phyloP scores from a whole-genome alignment of 2,113 vertebrate species.

The Alaudala cheleensis region DNA sequence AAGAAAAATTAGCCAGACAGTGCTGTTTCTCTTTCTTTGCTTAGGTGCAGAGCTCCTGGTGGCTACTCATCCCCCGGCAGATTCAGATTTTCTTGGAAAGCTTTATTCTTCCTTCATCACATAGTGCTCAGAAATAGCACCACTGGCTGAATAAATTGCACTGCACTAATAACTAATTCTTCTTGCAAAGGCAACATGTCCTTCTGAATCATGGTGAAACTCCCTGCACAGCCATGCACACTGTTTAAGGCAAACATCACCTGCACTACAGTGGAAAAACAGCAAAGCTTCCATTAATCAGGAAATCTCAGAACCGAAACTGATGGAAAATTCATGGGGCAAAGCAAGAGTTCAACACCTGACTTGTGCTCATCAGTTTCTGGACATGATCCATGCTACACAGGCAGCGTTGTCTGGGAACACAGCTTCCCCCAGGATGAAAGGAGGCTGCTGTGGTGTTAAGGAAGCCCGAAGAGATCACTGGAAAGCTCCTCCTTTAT shows the following conservation, averaged over 20 bases:
- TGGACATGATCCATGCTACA: neutral
- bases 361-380: constrained; percentile 43
- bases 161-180: constrained; percentile 47
- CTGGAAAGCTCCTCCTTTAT: constrained; percentile 5
- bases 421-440: neutral
- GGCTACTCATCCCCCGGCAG: neutral
- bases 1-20: neutral
- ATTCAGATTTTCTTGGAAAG: neutral
- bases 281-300: constrained; percentile 55
- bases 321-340: constrained; percentile 54
- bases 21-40: neutral
- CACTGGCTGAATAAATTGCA: neutral
- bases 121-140: constrained; percentile 31
- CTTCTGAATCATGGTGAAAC: constrained; percentile 52
- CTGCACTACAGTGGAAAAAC: neutral
- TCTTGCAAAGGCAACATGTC: constrained; percentile 67
- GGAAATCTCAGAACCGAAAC: constrained; percentile 47
- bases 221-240: constrained; percentile 43
- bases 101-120: constrained; percentile 42
- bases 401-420: neutral
- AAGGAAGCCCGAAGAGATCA: neutral
- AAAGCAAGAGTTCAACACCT: constrained; percentile 44
- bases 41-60: neutral
- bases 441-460: neutral
- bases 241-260: constrained; percentile 54